phyloP scores from a whole-genome alignment of 2,113 vertebrate genomes.

The Rhodinocichla rosea region DNA sequence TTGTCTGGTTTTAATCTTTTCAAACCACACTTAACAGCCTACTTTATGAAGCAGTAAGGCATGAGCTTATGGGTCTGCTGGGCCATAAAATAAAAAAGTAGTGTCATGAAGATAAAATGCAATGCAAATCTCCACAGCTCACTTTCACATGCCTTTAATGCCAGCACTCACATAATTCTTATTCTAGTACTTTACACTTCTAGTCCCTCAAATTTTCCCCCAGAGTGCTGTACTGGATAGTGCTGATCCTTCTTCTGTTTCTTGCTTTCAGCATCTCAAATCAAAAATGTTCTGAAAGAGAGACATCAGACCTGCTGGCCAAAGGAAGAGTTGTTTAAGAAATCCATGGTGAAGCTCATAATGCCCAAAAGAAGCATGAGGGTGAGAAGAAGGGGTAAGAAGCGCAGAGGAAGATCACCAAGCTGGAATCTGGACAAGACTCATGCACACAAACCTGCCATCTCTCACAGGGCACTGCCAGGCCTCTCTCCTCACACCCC shows the following conservation, averaged over 20 bases:
- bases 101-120: not conserved
- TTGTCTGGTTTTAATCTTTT: not conserved
- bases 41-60: not conserved
- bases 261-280: not conserved
- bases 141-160: not conserved
- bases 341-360: not conserved
- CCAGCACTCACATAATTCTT: not conserved
- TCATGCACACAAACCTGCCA: fast-evolving
- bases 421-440: not conserved
- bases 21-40: not conserved
- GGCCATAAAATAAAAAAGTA: not conserved
- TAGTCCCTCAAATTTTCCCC: not conserved
- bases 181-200: not conserved
- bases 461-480: not conserved
- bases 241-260: not conserved
- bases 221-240: not conserved
- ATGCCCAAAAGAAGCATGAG: not conserved
- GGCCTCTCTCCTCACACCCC: not conserved
- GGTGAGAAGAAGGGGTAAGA: not conserved
- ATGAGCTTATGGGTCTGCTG: not conserved
- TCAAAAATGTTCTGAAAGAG: not conserved
- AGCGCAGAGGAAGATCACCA: fast-evolving
- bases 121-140: not conserved
- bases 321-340: not conserved
- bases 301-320: not conserved